Percentiles rank a stretch among this genome's conserved stretches.
Conservation (phyloP, 1,140 invertebrate species). For the Sycophila sp. region DNA sequence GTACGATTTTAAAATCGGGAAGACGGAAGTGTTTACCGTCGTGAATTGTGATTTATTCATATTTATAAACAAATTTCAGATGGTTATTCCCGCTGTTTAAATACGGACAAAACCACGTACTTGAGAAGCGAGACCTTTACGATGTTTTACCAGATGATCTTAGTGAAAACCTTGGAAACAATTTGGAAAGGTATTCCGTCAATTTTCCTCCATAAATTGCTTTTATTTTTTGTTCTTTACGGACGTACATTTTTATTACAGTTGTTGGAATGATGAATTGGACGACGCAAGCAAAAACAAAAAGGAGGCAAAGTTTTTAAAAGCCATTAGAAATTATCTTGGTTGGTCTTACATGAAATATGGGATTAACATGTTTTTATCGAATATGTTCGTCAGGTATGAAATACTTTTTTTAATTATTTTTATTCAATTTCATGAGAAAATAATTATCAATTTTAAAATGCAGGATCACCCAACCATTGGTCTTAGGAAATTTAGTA, state of each 20-base stretch:
- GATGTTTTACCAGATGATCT: background rate
- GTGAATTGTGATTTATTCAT: no score
- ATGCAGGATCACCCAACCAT: background rate
- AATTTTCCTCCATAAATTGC: no score
- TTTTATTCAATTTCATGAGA: no score
- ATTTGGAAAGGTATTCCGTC: background rate
- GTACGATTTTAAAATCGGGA: background rate
- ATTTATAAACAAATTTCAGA: no score
- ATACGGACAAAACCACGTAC: background rate
- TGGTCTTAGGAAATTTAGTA: background rate
- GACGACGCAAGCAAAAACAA: background rate
- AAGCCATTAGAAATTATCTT: background rate
- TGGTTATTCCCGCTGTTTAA: background rate
- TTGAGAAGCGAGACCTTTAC: background rate
- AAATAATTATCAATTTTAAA: background rate
- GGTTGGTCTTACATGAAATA: background rate
- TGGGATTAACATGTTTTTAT: background rate
- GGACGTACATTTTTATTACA: no score
- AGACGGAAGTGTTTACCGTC: no score
- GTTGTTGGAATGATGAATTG: background rate
- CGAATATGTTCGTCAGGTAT: background rate
- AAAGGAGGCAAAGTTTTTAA: background rate
- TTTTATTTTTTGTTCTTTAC: no score
- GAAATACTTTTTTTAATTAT: no score
- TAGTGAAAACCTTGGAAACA: background rate